Evolutionary conservation across 2,113 vertebrate genomes (phyloP), one percentile per base, ranked within the genome.

Genomic region (Halichoeres trimaculatus): DNA sequence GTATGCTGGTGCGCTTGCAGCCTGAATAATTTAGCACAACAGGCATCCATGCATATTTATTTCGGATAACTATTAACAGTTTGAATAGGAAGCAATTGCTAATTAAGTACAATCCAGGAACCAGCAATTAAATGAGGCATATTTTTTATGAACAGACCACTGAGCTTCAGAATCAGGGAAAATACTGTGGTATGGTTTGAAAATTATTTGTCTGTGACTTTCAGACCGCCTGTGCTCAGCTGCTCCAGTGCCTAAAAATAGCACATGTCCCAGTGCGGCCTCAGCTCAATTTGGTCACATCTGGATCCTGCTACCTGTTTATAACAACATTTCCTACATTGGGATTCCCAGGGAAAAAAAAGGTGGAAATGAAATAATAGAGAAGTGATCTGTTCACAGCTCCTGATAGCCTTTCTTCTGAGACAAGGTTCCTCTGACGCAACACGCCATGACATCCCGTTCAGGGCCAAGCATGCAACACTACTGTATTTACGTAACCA

Each of bases 241-340:
- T 77, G 76, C 74, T 51, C 22, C 36, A 12, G 19, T 35, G 38
- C 14, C 67, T 79, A 79, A 81, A 81, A 89, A 87, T 81, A 87
- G 62, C 52, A 3, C 0, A 2, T 10, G 14, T 57, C 63, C 86
- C 63, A 35, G 10, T 64, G 82, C 0, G 58, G 43, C 60, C 61
- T 56, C 52, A 8, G n/a, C 2, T 34, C 22, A 23, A 58, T 56
- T 69, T 58, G 48, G 19, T 38, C 74, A 71, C 79, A 81, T 85
- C 79, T 78, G 87, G 74, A 70, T 61, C 8, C 1, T 30, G 38
- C 35, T 50, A 58, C 58, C 61, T 80, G 62, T 35, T 71, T 17
- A 61, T 17, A 61, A 55, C 19, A 50, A 52, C 22, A 26, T 30
- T 22, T 38, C 14, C 19, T 1, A 11, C 43, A 34, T 2, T 17